These are phyloP conservation scores for Poeciliopsis turneri DNA, from an alignment of 2,797 vertebrate species.

Conservation along the genomic window DNA sequence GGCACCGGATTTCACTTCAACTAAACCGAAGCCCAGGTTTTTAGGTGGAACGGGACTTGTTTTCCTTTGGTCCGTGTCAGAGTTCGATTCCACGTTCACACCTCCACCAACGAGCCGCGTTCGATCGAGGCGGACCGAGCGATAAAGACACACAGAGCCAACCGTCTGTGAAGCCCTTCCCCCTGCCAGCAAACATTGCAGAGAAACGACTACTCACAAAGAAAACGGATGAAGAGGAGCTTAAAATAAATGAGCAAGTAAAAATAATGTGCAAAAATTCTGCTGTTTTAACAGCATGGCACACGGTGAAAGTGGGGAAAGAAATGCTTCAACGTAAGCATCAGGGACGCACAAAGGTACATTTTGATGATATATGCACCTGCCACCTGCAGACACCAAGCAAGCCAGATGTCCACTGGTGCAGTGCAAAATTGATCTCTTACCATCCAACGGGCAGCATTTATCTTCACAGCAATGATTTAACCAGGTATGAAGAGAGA, in stretches of 20 bases:
- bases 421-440: constrained; percentile 45
- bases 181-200: no score
- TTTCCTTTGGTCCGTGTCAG: no score
- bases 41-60: no score
- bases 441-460: constrained; percentile 34
- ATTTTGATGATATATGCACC: constrained; percentile 10
- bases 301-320: not conserved
- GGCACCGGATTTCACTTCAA: no score
- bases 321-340: not conserved
- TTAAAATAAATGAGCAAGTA: not conserved
- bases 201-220: no score
- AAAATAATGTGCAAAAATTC: not conserved
- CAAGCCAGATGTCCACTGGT: constrained; percentile 51
- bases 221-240: not conserved
- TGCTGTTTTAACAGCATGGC: not conserved
- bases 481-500: not conserved
- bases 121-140: no score
- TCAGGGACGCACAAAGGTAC: not conserved
- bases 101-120: no score
- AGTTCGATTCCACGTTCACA: no score
- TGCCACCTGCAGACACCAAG: constrained; percentile 38
- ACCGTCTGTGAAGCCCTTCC: no score
- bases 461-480: constrained; percentile 32
- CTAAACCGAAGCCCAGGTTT: no score
- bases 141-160: no score